Conservation (phyloP, 2,888 invertebrate species). For the Ochropacha duplaris region DNA sequence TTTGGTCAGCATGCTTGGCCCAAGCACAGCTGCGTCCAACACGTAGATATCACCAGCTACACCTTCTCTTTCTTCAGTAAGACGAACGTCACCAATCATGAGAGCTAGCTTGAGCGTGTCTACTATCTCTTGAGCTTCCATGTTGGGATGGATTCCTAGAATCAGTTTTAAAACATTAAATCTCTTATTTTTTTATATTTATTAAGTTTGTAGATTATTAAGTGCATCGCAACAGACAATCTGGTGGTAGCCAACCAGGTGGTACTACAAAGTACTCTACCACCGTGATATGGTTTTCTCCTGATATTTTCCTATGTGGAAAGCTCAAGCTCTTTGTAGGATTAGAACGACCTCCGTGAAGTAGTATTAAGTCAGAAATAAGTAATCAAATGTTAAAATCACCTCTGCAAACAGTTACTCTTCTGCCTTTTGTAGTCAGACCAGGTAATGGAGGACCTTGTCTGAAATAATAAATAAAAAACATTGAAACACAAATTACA, state of each 20-base stretch:
- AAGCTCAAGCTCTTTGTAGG: too few species aligned
- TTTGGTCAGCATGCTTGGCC: conserved; percentile 89
- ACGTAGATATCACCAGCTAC: conserved; percentile 93
- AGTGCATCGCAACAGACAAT: too few species aligned
- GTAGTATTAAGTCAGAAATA: too few species aligned
- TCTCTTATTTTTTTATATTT: too few species aligned
- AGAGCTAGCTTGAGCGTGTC: conserved; percentile 90
- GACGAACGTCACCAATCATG: conserved; percentile 92
- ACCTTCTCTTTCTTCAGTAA: conserved; percentile 89
- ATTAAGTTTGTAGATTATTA: too few species aligned
- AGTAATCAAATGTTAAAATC: conserved; percentile 24
- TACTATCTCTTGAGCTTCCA: conserved; percentile 86
- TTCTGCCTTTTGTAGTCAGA: conserved; percentile 89
- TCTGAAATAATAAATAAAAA: conserved; percentile 65
- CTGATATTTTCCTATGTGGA: too few species aligned
- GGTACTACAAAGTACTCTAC: too few species aligned
- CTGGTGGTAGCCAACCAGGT: too few species aligned
- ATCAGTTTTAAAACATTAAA: conserved; percentile 5
- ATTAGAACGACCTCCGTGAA: too few species aligned
- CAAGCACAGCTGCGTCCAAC: conserved; percentile 89
- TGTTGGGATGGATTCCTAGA: conserved; percentile 83
- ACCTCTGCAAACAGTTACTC: conserved; percentile 87
- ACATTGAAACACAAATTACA: too few species aligned
- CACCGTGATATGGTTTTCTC: too few species aligned
- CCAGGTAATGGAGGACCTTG: conserved; percentile 91